Conservation (phyloP, 2,888 invertebrate genomes). For the Empis stercorea region DNA sequence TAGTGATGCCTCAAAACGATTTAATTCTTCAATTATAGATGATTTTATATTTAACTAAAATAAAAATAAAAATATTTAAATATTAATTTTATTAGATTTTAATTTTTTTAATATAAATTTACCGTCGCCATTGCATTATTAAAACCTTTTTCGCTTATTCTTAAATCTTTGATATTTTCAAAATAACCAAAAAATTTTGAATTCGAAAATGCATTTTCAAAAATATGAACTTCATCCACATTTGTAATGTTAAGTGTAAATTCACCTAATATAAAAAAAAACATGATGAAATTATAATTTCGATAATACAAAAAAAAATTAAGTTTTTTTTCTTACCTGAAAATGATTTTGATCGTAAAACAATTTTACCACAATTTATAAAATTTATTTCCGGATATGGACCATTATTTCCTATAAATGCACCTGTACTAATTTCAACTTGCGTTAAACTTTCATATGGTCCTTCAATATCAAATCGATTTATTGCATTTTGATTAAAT, state of each 20-base stretch:
- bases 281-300: neutral
- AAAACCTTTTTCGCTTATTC: slow-evolving; percentile 27
- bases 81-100: too few species aligned
- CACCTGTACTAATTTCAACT: slow-evolving; percentile 26
- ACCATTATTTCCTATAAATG: slow-evolving; percentile 25
- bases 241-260: slow-evolving; percentile 27
- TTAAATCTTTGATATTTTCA: slow-evolving; percentile 21
- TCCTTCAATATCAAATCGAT: slow-evolving; percentile 27
- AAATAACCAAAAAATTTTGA: slow-evolving; percentile 26
- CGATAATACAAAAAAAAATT: neutral
- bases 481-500: slow-evolving; percentile 24
- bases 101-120: slow-evolving; percentile 3
- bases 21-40: slow-evolving; percentile 23
- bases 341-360: slow-evolving; percentile 25
- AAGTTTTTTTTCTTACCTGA: slow-evolving; percentile 20
- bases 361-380: slow-evolving; percentile 22
- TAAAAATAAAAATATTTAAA: neutral
- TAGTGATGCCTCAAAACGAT: slow-evolving; percentile 27
- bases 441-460: slow-evolving; percentile 19
- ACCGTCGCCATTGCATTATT: slow-evolving; percentile 27
- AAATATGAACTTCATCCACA: slow-evolving; percentile 22
- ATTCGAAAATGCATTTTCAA: slow-evolving; percentile 25
- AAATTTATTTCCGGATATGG: slow-evolving; percentile 32
- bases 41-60: slow-evolving; percentile 26
- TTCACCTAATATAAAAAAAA: slow-evolving; percentile 18